Conservation (phyloP, 1,140 invertebrate species). For the Diprion similis region DNA sequence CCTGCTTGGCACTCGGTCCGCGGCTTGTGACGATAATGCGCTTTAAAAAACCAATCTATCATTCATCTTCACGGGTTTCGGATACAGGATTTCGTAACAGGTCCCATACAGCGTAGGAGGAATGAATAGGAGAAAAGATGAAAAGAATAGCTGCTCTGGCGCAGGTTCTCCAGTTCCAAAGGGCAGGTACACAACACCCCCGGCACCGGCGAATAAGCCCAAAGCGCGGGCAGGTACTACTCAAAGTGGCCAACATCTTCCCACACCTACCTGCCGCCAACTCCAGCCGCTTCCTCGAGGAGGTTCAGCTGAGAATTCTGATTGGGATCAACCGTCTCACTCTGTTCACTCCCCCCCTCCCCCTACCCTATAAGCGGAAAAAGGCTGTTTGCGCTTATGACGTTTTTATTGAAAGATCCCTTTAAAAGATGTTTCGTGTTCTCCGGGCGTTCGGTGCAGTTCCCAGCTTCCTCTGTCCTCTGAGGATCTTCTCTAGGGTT, state of each 20-base stretch:
- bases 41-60: slow-evolving; percentile 24
- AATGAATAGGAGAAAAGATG: slow-evolving; percentile 11
- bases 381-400: slow-evolving; percentile 27
- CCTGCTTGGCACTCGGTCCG: background rate
- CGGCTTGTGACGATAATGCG: background rate
- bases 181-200: slow-evolving; percentile 10
- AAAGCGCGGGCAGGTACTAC: slow-evolving; percentile 15
- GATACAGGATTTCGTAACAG: slow-evolving; percentile 26
- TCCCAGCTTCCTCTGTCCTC: background rate
- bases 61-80: slow-evolving; percentile 17
- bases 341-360: too few relatives aligned
- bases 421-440: background rate
- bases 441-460: background rate
- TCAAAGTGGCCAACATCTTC: slow-evolving; percentile 40
- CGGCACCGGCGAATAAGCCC: background rate
- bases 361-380: background rate
- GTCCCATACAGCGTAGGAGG: slow-evolving; percentile 27
- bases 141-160: slow-evolving; percentile 2
- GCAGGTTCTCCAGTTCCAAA: slow-evolving; percentile 8
- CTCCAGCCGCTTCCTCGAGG: slow-evolving; percentile 8
- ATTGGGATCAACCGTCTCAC: slow-evolving; percentile 30
- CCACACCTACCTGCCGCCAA: slow-evolving; percentile 33
- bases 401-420: slow-evolving; percentile 31
- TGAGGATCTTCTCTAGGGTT: background rate
- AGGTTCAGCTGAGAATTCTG: slow-evolving; percentile 11